A percentile compares a stretch with the other conserved stretches of the same genome.
Evolutionary conservation across 2,113 vertebrate genomes (phyloP).

Genomic region (Leptobrachium ailaonicum): DNA sequence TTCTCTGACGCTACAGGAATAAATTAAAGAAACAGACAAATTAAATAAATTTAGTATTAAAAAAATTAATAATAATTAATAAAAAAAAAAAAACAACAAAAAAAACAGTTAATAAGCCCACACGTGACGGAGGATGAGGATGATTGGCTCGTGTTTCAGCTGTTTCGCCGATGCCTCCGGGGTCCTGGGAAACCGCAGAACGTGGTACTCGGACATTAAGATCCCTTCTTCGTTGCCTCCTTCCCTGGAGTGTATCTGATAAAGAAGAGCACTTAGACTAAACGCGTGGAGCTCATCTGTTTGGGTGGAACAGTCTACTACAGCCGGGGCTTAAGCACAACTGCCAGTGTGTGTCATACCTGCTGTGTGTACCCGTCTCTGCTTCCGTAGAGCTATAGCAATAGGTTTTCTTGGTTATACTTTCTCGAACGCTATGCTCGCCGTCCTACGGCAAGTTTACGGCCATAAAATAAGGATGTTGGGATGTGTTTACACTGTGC

Average conservation of each 20-base stretch:
- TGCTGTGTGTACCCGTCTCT: constrained; percentile 32
- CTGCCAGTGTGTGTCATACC: constrained; percentile 14
- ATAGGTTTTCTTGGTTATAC: constrained; percentile 10
- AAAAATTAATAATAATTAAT: neutral
- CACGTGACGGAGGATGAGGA: constrained; percentile 9
- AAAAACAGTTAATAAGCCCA: constrained; percentile 6
- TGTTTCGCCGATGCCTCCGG: constrained; percentile 3
- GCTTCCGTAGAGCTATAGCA: constrained; percentile 32
- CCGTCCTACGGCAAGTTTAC: constrained; percentile 7
- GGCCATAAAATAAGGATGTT: neutral
- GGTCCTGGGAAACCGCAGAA: constrained; percentile 17
- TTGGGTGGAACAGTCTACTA: constrained; percentile 32
- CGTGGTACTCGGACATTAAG: constrained; percentile 13
- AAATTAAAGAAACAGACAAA: constrained; percentile 7
- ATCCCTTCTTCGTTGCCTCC: constrained; percentile 6
- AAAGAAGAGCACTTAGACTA: constrained; percentile 31
- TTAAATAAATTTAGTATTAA: neutral
- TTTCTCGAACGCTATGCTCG: constrained; percentile 30
- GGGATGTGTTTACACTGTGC: constrained; percentile 81
- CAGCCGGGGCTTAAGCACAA: constrained; percentile 24
- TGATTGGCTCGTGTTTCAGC: constrained; percentile 11
- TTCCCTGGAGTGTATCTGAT: constrained; percentile 10
- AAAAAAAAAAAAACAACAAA: neutral
- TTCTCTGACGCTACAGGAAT: constrained; percentile 1
- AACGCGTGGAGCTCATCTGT: constrained; percentile 15